Evolutionary conservation across 1,140 invertebrate genomes (phyloP).

Genomic region (Eueides isabella): DNA sequence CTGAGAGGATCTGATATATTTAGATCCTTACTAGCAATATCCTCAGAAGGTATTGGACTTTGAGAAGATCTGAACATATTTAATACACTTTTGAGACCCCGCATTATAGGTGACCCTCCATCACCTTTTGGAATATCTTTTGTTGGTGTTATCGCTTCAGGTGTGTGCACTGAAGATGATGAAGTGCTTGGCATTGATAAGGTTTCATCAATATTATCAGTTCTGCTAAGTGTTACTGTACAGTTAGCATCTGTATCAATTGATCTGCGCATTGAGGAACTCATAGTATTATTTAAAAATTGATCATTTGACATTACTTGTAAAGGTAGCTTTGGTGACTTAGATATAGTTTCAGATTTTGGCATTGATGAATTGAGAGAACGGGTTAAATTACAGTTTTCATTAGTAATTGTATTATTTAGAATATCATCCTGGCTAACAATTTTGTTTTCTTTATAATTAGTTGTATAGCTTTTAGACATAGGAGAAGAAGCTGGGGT

Average conservation of each 20-base stretch:
- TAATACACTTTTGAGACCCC: slow-evolving; percentile 71
- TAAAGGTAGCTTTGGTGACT: slow-evolving; percentile 55
- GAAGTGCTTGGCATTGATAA: slow-evolving; percentile 65
- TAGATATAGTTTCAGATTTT: slow-evolving; percentile 52
- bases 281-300: slow-evolving; percentile 48
- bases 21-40: background rate
- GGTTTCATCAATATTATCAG: slow-evolving; percentile 59
- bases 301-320: slow-evolving; percentile 53
- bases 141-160: slow-evolving; percentile 71
- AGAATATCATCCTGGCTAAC: slow-evolving; percentile 46
- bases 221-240: slow-evolving; percentile 44
- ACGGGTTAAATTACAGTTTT: slow-evolving; percentile 58
- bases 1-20: background rate
- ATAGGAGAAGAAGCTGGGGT: slow-evolving; percentile 70
- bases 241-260: slow-evolving; percentile 41
- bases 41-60: slow-evolving; percentile 61
- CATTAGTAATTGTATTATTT: slow-evolving; percentile 42
- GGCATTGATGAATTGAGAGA: slow-evolving; percentile 66
- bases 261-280: slow-evolving; percentile 42
- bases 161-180: slow-evolving; percentile 61
- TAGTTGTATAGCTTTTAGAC: slow-evolving; percentile 68
- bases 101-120: slow-evolving; percentile 67
- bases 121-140: slow-evolving; percentile 65
- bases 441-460: slow-evolving; percentile 53
- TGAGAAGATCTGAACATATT: slow-evolving; percentile 74